A percentile compares a stretch with the other conserved stretches of the same genome.
Evolutionary conservation across 2,888 invertebrate species (phyloP).

Genomic region (Liposcelis brunnea): DNA sequence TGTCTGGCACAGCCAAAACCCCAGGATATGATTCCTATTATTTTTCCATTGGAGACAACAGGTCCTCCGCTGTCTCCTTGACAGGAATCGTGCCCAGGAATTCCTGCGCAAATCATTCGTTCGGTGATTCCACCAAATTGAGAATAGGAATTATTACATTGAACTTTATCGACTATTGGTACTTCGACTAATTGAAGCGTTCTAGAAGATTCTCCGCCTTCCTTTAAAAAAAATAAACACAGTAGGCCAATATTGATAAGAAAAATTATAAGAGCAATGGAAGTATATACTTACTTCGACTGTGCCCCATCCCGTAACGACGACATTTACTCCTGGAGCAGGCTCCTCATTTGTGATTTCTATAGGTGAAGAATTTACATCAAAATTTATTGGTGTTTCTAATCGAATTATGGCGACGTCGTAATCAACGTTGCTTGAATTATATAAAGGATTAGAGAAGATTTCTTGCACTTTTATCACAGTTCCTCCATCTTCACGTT

Average conservation of each 20-base stretch:
- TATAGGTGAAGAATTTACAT: background rate
- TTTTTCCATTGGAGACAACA: constrained; percentile 28
- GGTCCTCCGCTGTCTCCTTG: constrained; percentile 45
- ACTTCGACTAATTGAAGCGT: constrained; percentile 27
- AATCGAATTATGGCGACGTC: constrained; percentile 29
- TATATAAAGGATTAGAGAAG: constrained; percentile 19
- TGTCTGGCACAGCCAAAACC: constrained; percentile 36
- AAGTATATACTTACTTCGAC: constrained; percentile 8
- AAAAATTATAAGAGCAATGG: background rate
- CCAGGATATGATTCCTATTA: constrained; percentile 39
- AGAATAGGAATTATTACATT: constrained; percentile 28
- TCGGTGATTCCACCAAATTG: constrained; percentile 24
- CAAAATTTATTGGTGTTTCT: constrained; percentile 13
- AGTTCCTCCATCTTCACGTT: background rate
- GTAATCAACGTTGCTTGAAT: constrained; percentile 23
- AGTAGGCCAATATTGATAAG: constrained; percentile 18
- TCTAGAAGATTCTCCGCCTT: constrained; percentile 24
- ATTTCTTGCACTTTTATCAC: background rate
- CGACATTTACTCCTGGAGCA: constrained; percentile 1
- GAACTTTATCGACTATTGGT: constrained; percentile 26
- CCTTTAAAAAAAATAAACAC: no score
- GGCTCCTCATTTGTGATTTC: background rate
- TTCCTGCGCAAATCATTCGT: constrained; percentile 31
- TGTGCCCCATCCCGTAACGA: constrained; percentile 9
- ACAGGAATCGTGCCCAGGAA: constrained; percentile 29